Base-by-base conservation (phyloP, 2,797 vertebrate species). In the Agapornis canus region DNA sequence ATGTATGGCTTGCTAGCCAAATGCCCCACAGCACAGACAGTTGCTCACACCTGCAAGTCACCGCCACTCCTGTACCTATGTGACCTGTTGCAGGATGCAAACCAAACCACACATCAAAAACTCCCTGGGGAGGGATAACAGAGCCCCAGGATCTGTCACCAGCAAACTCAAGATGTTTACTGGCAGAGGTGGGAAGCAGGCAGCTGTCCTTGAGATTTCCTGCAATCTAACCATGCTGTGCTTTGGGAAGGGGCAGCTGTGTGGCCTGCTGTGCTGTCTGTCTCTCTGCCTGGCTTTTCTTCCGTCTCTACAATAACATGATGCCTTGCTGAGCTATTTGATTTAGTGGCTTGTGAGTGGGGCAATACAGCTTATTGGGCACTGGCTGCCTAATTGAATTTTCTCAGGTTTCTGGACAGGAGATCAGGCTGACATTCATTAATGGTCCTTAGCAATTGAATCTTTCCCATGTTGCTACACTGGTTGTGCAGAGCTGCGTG, bases 351-450 rank as follows among this genome's bases (percentile, higher is more conserved):
- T 83, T 73, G 87, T 0, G 11, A 92, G 89, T 68, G 37, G 87
- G 75, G 84, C 92, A 94, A 85, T 59, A 89, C 92, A 96, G 86
- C 82, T 92, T 86, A 82, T 80, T 93, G 92, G 89, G 84, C 86
- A 92, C 71, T 84, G 91, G 94, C 92, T 92, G 95, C 92, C 86
- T 94, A 94, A 96, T 73, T 92, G 89, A 96, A 96, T 96, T 94
- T 93, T 89, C 81, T 93, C 86, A 91, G 81, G 89, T 94, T 96
- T 94, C 82, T 91, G 91, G 92, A 92, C 89, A 82, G 82, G 43
- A 93, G 84, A 60, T 94, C 1, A 20, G 84, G 86, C 89, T 92
- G 84, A 91, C 92, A 87, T 85, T 95, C 91, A 82, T 87, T 93
- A 96, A 96, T 87, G 92, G 82, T 95, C 75, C 95, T 89, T 77